Evolutionary conservation across 2,888 invertebrate genomes (phyloP).

Genomic region (Epistrophe eligans): DNA sequence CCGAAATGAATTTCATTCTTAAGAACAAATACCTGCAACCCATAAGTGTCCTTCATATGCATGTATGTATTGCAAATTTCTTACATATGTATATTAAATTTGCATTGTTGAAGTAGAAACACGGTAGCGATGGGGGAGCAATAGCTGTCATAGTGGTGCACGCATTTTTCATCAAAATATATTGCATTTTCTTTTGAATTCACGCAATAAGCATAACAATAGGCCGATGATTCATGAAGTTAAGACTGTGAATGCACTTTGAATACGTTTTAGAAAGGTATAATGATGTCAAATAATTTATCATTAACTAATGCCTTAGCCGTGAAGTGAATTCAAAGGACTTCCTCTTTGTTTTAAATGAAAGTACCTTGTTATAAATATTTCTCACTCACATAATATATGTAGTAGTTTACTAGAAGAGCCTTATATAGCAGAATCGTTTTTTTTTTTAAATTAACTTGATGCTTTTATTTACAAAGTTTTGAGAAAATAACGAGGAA

Average conservation of each 20-base stretch:
- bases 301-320: constrained; percentile 34
- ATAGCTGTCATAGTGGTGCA: constrained; percentile 53
- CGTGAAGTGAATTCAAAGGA: constrained; percentile 38
- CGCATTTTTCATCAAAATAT: constrained; percentile 59
- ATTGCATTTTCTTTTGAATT: constrained; percentile 41
- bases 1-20: background rate
- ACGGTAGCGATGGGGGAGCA: constrained; percentile 32
- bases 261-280: constrained; percentile 12
- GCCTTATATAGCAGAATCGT: too few relatives aligned
- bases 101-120: constrained; percentile 47
- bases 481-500: too few relatives aligned
- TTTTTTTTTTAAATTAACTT: too few relatives aligned
- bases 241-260: constrained; percentile 21
- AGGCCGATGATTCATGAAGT: constrained; percentile 38
- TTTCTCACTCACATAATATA: too few relatives aligned
- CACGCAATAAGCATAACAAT: constrained; percentile 20
- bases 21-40: background rate
- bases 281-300: constrained; percentile 47
- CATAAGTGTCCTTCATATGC: background rate
- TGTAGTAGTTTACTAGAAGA: too few relatives aligned
- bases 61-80: background rate
- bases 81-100: background rate
- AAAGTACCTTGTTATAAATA: too few relatives aligned
- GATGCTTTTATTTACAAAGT: too few relatives aligned
- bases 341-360: constrained; percentile 8